phyloP scores from a whole-genome alignment of 1,140 invertebrate species.

The Leucophenga varia region DNA sequence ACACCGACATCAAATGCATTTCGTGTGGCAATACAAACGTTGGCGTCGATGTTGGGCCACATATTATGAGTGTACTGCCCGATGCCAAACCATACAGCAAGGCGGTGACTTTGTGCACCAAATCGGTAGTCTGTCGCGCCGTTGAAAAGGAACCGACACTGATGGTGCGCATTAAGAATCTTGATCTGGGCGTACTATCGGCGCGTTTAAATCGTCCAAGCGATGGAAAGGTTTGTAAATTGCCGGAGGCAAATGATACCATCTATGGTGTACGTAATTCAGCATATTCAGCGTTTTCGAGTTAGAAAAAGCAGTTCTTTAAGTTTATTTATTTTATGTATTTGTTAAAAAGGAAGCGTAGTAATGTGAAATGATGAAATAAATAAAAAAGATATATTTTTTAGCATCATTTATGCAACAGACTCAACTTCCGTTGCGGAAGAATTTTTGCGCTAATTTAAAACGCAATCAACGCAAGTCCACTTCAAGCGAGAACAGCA shows the following conservation, averaged over 20 bases:
- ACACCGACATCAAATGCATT: constrained; percentile 23
- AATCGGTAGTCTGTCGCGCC: constrained; percentile 18
- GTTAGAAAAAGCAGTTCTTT: not conserved
- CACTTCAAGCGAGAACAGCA: no score
- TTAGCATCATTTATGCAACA: constrained; percentile 30
- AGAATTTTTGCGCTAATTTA: constrained; percentile 46
- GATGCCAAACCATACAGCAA: constrained; percentile 16
- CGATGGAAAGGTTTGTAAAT: constrained; percentile 31
- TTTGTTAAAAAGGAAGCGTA: no score
- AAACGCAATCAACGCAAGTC: constrained; percentile 45
- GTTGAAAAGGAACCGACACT: constrained; percentile 36
- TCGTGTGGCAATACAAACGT: constrained; percentile 31
- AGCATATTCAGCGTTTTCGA: constrained; percentile 4
- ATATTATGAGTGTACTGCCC: constrained; percentile 20
- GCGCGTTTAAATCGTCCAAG: constrained; percentile 28
- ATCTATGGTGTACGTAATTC: constrained; percentile 39
- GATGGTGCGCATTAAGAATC: constrained; percentile 35
- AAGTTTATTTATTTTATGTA: not conserved
- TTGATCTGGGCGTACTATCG: constrained; percentile 27
- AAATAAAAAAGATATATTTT: no score
- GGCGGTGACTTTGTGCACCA: constrained; percentile 17
- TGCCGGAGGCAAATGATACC: constrained; percentile 38
- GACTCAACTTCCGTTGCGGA: constrained; percentile 21
- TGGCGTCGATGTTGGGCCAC: constrained; percentile 31
- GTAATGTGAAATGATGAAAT: no score